A percentile compares a stretch with the other conserved stretches of the same genome.
Conservation (phyloP, 2,113 vertebrate genomes). For the Psilopogon haemacephalus region DNA sequence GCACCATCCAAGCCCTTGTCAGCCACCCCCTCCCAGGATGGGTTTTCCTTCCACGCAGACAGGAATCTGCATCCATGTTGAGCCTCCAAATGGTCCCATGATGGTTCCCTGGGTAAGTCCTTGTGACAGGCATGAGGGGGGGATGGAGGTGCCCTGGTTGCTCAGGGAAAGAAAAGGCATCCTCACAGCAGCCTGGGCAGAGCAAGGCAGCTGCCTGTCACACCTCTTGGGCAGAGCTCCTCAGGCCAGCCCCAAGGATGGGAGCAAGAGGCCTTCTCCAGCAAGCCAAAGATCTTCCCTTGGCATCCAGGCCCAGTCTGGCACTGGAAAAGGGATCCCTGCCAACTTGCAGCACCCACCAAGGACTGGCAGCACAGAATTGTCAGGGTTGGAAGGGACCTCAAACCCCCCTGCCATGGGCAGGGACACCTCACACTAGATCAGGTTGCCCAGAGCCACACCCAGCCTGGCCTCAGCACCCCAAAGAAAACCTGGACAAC, state of each 20-base stretch:
- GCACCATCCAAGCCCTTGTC: conserved; percentile 12
- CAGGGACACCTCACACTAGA: no score
- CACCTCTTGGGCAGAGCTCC: neutral
- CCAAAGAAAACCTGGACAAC: neutral
- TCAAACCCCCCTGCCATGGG: no score
- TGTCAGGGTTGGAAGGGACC: no score
- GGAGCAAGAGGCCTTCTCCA: neutral
- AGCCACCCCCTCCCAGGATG: conserved; percentile 2
- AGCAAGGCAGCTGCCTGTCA: neutral
- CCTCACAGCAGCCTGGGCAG: neutral
- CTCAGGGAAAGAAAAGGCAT: neutral
- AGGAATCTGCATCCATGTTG: conserved; percentile 21
- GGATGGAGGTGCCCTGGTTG: neutral
- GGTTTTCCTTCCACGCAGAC: conserved; percentile 34
- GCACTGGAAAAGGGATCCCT: neutral
- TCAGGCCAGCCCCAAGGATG: neutral
- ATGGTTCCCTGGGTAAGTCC: neutral
- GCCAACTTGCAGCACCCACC: neutral
- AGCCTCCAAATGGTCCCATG: conserved; percentile 20
- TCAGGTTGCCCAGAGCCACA: no score
- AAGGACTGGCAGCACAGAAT: neutral
- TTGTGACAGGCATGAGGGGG: conserved; percentile 26
- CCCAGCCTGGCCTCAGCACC: neutral
- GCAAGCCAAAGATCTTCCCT: neutral
- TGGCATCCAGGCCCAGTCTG: neutral